Conservation (phyloP, 1,140 invertebrate species). For the Mamestra configurata region DNA sequence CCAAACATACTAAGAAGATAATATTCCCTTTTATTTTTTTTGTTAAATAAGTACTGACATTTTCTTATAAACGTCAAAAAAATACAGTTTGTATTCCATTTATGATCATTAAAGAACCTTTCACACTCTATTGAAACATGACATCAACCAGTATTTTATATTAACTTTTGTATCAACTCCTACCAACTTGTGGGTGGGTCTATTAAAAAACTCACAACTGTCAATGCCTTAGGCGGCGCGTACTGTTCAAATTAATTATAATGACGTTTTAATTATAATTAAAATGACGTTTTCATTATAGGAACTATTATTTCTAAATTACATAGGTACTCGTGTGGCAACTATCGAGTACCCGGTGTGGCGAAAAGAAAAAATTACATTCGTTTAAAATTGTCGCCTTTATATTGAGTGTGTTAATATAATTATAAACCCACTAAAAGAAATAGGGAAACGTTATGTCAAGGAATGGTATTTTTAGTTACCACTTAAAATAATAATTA, state of each 20-base stretch:
- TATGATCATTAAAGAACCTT: not conserved
- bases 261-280: conserved; percentile 69
- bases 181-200: conserved; percentile 38
- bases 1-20: too few relatives aligned
- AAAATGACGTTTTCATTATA: conserved; percentile 65
- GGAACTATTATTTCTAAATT: conserved; percentile 59
- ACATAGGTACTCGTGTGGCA: conserved; percentile 22
- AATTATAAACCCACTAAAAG: conserved; percentile 8
- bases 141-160: conserved; percentile 22
- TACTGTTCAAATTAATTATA: conserved; percentile 70
- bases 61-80: not conserved
- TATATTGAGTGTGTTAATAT: not conserved
- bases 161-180: conserved; percentile 12
- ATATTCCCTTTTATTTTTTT: too few relatives aligned
- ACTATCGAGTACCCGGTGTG: conserved; percentile 17
- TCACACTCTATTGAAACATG: conserved; percentile 8
- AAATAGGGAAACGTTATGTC: not conserved
- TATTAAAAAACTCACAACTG: conserved; percentile 58
- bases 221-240: conserved; percentile 64
- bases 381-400: conserved; percentile 30
- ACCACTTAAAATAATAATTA: conserved; percentile 39
- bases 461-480: conserved; percentile 17
- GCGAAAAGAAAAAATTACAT: conserved; percentile 33
- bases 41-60: not conserved
- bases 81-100: not conserved